Evolutionary conservation across 2,113 vertebrate species (phyloP).

Genomic region (Atractosteus spatula): DNA sequence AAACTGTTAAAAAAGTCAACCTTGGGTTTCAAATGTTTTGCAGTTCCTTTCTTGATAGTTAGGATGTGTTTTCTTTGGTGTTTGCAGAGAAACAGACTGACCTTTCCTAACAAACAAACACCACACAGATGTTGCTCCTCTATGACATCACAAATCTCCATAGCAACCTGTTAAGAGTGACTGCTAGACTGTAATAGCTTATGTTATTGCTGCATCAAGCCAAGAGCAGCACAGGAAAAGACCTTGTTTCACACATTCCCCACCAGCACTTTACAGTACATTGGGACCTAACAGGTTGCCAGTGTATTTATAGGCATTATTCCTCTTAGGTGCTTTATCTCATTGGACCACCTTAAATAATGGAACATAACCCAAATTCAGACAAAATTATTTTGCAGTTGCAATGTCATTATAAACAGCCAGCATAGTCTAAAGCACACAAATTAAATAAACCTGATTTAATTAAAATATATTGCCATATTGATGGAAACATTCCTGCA

Average conservation of each 20-base stretch:
- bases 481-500: too few relatives aligned
- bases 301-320: constrained; percentile 20
- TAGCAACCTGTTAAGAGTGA: constrained; percentile 56
- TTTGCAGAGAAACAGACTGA: constrained; percentile 33
- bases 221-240: constrained; percentile 47
- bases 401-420: too few relatives aligned
- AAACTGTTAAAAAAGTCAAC: too few relatives aligned
- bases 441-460: too few relatives aligned
- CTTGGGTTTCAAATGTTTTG: neutral
- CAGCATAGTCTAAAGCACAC: too few relatives aligned
- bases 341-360: constrained; percentile 9
- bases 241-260: constrained; percentile 35
- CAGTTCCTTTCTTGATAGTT: constrained; percentile 10
- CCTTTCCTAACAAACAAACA: constrained; percentile 47
- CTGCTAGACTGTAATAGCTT: constrained; percentile 48
- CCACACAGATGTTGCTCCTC: constrained; percentile 52
- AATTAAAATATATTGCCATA: too few relatives aligned
- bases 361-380: neutral
- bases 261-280: constrained; percentile 32
- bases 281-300: constrained; percentile 14
- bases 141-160: constrained; percentile 63
- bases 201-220: constrained; percentile 47
- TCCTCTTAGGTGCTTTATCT: constrained; percentile 5
- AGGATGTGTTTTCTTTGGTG: constrained; percentile 5
- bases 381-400: too few relatives aligned